These are phyloP conservation scores for Jaculus jaculus DNA, from an alignment of 2,113 vertebrate species.

Conservation along the genomic window DNA sequence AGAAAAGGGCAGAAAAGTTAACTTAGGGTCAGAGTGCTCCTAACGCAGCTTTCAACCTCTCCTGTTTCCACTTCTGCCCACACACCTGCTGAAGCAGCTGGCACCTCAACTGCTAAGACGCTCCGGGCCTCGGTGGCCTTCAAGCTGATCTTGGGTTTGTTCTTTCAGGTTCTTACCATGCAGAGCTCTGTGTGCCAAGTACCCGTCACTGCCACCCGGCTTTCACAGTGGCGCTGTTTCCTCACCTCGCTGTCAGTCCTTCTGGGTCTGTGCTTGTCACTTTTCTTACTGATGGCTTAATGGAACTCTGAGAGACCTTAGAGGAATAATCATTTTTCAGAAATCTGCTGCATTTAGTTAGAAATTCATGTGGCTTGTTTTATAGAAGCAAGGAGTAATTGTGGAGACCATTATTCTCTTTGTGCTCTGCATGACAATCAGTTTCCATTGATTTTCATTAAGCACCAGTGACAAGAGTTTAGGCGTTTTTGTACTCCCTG, in stretches of 20 bases:
- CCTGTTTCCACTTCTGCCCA: background rate
- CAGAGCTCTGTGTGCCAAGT: background rate
- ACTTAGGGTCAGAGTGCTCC: background rate
- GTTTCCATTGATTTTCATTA: conserved; percentile 52
- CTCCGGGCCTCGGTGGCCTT: background rate
- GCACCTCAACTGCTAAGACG: background rate
- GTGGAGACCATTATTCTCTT: conserved; percentile 31
- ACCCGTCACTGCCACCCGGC: background rate
- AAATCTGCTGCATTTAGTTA: conserved; percentile 5
- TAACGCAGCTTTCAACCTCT: background rate
- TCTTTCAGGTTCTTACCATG: background rate
- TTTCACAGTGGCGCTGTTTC: background rate
- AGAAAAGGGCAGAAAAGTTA: background rate
- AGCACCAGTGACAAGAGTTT: conserved; percentile 33
- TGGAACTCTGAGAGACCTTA: background rate
- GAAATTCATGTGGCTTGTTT: conserved; percentile 32
- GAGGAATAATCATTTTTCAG: background rate
- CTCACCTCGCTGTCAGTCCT: background rate
- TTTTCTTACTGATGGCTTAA: background rate
- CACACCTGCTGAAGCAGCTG: rapidly evolving
- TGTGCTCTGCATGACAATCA: conserved; percentile 15
- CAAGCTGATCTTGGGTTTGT: background rate
- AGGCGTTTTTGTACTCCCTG: conserved; percentile 36
- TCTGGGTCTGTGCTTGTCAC: background rate
- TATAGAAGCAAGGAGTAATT: background rate